phyloP scores from a whole-genome alignment of 2,113 vertebrate genomes.

The Datnioides undecimradiatus region DNA sequence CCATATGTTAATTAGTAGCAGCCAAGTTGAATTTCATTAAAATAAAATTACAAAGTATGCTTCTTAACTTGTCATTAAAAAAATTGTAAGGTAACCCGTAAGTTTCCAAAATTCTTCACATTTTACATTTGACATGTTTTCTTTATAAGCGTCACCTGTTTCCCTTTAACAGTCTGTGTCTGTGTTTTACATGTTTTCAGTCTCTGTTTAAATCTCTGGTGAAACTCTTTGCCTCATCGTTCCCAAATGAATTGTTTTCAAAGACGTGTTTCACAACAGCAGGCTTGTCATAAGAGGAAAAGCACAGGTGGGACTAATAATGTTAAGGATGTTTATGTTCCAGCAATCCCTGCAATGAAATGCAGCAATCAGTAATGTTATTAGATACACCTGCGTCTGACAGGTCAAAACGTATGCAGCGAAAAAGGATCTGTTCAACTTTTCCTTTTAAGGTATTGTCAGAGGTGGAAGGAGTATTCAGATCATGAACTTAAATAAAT shows the following conservation, averaged over 20 bases:
- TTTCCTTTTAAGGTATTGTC: slow-evolving; percentile 56
- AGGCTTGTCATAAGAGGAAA: background rate
- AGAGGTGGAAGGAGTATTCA: background rate
- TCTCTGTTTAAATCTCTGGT: background rate
- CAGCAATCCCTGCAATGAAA: slow-evolving; percentile 15
- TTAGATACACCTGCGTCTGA: slow-evolving; percentile 43
- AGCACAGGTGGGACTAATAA: slow-evolving; percentile 63
- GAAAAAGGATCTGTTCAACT: background rate
- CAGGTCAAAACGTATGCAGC: background rate
- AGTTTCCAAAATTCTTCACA: background rate
- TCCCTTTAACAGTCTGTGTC: background rate
- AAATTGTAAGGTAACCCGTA: too few species aligned
- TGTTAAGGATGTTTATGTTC: background rate
- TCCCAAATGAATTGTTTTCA: background rate
- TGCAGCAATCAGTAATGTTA: slow-evolving; percentile 24
- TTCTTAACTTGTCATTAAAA: too few species aligned
- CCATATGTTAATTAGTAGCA: background rate
- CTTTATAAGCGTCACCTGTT: background rate
- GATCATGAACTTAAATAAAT: background rate
- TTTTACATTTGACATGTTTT: slow-evolving; percentile 14
- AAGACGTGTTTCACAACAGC: slow-evolving; percentile 15
- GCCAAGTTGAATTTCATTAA: slow-evolving; percentile 6
- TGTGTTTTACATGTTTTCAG: background rate
- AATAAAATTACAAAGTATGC: too few species aligned
- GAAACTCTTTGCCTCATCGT: background rate